These are phyloP conservation scores for Callosobruchus maculatus DNA, from an alignment of 2,888 invertebrate genomes.

Conservation along the genomic window DNA sequence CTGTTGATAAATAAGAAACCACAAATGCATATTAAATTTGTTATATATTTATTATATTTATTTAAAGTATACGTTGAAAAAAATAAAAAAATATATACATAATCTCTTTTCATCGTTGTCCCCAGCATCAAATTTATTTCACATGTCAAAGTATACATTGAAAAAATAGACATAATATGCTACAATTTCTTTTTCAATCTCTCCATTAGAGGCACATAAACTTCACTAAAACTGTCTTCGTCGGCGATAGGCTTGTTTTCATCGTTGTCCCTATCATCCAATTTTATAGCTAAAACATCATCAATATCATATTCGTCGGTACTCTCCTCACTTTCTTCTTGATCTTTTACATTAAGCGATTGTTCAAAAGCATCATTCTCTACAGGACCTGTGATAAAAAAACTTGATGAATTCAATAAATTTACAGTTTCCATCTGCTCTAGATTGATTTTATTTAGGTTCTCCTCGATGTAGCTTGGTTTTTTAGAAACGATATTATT, in stretches of 20 bases:
- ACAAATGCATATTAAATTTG: background rate
- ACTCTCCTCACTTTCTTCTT: slow-evolving; percentile 21
- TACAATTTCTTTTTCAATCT: slow-evolving; percentile 29
- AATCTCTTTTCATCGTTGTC: no score
- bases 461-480: slow-evolving; percentile 27
- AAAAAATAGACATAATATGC: background rate
- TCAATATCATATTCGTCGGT: slow-evolving; percentile 17
- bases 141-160: background rate
- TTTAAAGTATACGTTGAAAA: background rate
- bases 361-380: slow-evolving; percentile 61
- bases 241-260: background rate
- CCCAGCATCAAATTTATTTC: no score
- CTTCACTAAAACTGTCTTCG: slow-evolving; percentile 28
- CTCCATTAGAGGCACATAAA: slow-evolving; percentile 33
- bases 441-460: slow-evolving; percentile 15
- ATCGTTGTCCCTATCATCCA: slow-evolving; percentile 3
- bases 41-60: background rate
- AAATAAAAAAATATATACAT: background rate
- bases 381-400: slow-evolving; percentile 38
- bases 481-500: slow-evolving; percentile 49
- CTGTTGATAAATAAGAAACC: background rate
- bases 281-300: background rate
- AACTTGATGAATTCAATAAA: slow-evolving; percentile 29
- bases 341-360: slow-evolving; percentile 44
- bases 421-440: background rate